phyloP scores from a whole-genome alignment of 2,797 vertebrate genomes.

The Enteromius unitaeniatus region DNA sequence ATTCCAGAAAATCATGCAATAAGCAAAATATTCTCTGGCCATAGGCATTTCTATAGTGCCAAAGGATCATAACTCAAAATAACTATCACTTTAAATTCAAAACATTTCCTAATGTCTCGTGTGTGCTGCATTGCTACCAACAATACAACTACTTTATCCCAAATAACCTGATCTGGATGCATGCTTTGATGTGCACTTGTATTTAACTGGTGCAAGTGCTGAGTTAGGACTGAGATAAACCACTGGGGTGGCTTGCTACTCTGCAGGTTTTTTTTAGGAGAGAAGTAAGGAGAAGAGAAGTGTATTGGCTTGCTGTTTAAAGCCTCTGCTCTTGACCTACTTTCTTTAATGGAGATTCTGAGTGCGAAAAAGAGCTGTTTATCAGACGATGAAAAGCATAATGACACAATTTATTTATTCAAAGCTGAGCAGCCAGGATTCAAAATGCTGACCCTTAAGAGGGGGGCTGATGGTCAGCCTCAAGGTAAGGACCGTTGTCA shows the following conservation, averaged over 20 bases:
- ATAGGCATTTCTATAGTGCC: neutral
- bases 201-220: constrained; percentile 67
- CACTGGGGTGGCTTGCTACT: constrained; percentile 65
- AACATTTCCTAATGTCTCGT: constrained; percentile 7
- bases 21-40: neutral
- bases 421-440: constrained; percentile 63
- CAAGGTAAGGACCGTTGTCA: constrained; percentile 10
- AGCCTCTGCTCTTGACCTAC: constrained; percentile 76
- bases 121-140: constrained; percentile 43
- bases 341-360: constrained; percentile 73
- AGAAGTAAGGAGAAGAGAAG: constrained; percentile 60
- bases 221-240: constrained; percentile 69
- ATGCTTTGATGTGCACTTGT: constrained; percentile 72
- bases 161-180: constrained; percentile 66
- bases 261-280: constrained; percentile 60
- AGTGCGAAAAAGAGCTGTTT: constrained; percentile 70
- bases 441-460: constrained; percentile 57
- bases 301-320: constrained; percentile 71
- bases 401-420: constrained; percentile 74
- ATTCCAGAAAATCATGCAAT: neutral
- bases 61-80: neutral
- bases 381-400: constrained; percentile 73
- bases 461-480: constrained; percentile 38
- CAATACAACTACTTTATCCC: constrained; percentile 56
- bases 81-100: neutral